Evolutionary conservation across 2,888 invertebrate genomes (phyloP).

Genomic region (Aphidoletes aphidimyza): DNA sequence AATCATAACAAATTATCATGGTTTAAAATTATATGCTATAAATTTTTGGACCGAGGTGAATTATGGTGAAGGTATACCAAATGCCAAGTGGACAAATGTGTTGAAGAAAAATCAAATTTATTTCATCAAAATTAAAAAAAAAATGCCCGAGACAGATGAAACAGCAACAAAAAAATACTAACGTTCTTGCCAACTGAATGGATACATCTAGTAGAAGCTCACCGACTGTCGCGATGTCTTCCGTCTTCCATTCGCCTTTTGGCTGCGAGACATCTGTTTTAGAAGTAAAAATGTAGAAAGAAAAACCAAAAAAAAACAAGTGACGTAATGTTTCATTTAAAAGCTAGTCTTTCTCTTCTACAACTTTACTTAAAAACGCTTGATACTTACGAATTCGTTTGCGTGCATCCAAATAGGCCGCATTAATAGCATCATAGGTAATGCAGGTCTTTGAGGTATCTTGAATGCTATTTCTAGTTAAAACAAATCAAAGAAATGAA

Average conservation of each 20-base stretch:
- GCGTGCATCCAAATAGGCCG: constrained; percentile 86
- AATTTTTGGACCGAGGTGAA: constrained; percentile 50
- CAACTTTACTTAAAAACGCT: too few species aligned
- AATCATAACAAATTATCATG: constrained; percentile 45
- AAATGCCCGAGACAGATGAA: neutral
- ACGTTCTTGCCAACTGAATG: constrained; percentile 84
- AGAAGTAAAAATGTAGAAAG: neutral
- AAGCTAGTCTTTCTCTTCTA: too few species aligned
- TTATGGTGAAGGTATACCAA: neutral
- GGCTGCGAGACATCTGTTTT: constrained; percentile 81
- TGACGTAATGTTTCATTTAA: too few species aligned
- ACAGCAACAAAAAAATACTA: constrained; percentile 66
- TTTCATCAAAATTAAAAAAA: neutral
- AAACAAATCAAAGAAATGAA: neutral
- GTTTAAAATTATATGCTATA: neutral
- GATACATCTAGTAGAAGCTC: constrained; percentile 88
- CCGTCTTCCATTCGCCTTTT: constrained; percentile 83
- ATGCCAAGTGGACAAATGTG: neutral
- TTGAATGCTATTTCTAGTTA: constrained; percentile 54
- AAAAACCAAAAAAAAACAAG: too few species aligned
- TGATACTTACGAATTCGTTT: constrained; percentile 84
- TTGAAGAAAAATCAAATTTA: neutral
- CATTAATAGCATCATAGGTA: constrained; percentile 89
- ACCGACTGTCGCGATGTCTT: constrained; percentile 86
- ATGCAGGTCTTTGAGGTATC: constrained; percentile 78